Percentiles rank a stretch among this genome's conserved stretches.
These are phyloP conservation scores for Sorex maritimensis DNA, from an alignment of 2,797 vertebrate species.

Conservation along the genomic window DNA sequence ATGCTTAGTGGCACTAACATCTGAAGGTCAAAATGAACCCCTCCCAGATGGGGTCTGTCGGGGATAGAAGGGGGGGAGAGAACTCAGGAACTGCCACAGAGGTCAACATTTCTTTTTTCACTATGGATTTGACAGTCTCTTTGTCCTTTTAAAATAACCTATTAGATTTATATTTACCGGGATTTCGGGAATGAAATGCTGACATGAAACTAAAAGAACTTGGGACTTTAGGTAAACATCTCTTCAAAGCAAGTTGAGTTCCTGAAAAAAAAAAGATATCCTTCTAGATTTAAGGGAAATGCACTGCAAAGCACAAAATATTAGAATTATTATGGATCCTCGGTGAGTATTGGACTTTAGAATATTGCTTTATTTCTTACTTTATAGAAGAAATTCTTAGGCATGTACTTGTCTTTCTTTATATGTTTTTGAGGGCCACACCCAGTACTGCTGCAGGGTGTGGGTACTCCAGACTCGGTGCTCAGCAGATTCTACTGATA, in stretches of 20 bases:
- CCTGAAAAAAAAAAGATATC: background rate
- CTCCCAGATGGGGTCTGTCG: background rate
- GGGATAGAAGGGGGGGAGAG: no score
- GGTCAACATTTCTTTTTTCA: background rate
- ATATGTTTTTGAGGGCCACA: no score
- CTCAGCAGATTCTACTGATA: no score
- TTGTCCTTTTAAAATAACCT: background rate
- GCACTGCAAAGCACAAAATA: background rate
- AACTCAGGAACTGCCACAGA: background rate
- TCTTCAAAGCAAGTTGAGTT: background rate
- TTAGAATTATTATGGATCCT: background rate
- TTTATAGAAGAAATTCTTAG: background rate
- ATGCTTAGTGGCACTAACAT: background rate
- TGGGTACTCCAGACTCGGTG: no score
- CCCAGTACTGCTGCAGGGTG: no score
- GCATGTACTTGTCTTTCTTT: no score
- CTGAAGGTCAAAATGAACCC: constrained; percentile 30
- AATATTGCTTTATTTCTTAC: background rate
- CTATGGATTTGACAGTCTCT: background rate
- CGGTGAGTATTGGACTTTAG: background rate
- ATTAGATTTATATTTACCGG: background rate
- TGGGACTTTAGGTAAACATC: background rate
- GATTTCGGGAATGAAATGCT: background rate
- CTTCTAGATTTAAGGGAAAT: background rate
- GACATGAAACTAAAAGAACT: background rate